Percentiles rank a stretch among this genome's conserved stretches.
Conservation (phyloP, 30 jellyfish, hydroid and myxozoan genomes). For the Turritopsis rubra region DNA sequence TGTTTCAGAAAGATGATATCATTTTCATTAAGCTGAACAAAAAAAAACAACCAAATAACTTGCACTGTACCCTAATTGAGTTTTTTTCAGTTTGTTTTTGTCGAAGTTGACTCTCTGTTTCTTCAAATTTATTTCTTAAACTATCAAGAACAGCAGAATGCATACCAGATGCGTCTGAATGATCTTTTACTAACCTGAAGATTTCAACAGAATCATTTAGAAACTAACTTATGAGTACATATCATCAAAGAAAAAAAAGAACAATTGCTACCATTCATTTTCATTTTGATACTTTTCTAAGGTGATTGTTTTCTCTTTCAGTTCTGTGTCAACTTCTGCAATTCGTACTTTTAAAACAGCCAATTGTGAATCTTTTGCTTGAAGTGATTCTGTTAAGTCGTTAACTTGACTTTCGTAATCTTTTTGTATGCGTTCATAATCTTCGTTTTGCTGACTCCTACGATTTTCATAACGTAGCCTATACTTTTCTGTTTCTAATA, state of each 20-base stretch:
- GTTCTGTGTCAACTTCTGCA: slow-evolving; percentile 86
- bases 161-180: slow-evolving; percentile 80
- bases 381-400: slow-evolving; percentile 67
- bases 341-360: slow-evolving; percentile 91
- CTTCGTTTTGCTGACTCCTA: slow-evolving; percentile 34
- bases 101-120: slow-evolving; percentile 48
- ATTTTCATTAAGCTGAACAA: neutral
- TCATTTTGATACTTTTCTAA: slow-evolving; percentile 37
- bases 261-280: slow-evolving; percentile 66
- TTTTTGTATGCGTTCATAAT: slow-evolving; percentile 27
- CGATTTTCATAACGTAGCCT: slow-evolving; percentile 31
- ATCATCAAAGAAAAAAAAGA: neutral
- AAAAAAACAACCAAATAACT: neutral
- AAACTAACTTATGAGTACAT: neutral
- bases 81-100: slow-evolving; percentile 38
- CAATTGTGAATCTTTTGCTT: slow-evolving; percentile 91
- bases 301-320: slow-evolving; percentile 43
- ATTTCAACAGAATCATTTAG: neutral
- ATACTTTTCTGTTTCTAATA: slow-evolving; percentile 36
- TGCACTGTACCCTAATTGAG: slow-evolving; percentile 38
- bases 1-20: neutral
- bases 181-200: slow-evolving; percentile 73
- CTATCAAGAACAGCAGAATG: slow-evolving; percentile 69
- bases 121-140: slow-evolving; percentile 54
- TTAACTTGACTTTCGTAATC: slow-evolving; percentile 30